These are phyloP conservation scores for Mycteria americana DNA, from an alignment of 2,797 vertebrate species.

Conservation along the genomic window DNA sequence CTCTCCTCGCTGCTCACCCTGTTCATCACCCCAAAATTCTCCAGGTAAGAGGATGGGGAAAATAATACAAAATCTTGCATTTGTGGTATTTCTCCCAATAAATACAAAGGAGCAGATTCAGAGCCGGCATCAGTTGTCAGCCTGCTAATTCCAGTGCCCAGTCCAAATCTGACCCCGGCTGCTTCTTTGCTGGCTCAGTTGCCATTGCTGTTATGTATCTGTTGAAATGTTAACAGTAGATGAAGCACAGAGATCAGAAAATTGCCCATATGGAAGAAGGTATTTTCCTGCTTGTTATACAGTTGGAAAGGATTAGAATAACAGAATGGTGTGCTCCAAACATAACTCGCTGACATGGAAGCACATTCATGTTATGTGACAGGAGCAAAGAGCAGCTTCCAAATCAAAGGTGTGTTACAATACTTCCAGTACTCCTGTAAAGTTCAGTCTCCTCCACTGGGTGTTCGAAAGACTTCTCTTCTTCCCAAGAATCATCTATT, in stretches of 20 bases:
- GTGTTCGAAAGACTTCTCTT: background rate
- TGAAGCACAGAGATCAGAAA: background rate
- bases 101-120: background rate
- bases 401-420: background rate
- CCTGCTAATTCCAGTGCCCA: background rate
- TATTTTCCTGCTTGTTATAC: background rate
- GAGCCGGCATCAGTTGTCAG: background rate
- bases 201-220: background rate
- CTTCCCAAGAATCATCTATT: background rate
- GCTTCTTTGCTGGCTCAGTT: background rate
- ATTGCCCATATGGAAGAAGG: background rate
- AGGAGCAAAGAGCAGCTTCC: background rate
- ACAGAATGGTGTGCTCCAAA: background rate
- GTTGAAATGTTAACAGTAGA: background rate
- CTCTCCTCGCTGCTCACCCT: conserved; percentile 94
- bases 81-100: background rate
- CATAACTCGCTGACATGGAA: background rate
- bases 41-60: conserved; percentile 81
- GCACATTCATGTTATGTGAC: background rate
- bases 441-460: background rate
- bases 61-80: background rate
- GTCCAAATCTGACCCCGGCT: background rate
- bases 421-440: background rate
- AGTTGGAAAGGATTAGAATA: background rate
- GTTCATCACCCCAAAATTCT: conserved; percentile 95